Conservation (phyloP, 2,113 vertebrate genomes). For the Cryptomyrus ogoouensis region DNA sequence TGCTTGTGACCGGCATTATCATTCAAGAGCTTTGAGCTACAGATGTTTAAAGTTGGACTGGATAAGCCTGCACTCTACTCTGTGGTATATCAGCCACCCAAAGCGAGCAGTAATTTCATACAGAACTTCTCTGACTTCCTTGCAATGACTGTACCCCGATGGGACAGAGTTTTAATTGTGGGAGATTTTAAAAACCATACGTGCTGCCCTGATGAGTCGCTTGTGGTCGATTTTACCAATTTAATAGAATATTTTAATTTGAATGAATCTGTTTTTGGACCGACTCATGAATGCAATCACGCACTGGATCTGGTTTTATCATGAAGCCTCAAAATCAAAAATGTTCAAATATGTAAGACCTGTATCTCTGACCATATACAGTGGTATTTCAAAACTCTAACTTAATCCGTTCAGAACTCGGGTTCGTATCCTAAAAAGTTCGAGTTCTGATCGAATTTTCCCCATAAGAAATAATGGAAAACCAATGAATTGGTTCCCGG, state of each 20-base stretch:
- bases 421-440: too few species aligned
- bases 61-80: neutral
- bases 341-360: neutral
- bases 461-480: too few species aligned
- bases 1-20: neutral
- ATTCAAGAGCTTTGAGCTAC: neutral
- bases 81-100: neutral
- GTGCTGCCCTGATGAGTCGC: neutral
- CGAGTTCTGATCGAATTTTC: too few species aligned
- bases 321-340: neutral
- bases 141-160: neutral
- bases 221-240: neutral
- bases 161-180: neutral
- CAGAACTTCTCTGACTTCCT: neutral
- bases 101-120: neutral
- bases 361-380: neutral
- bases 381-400: too few species aligned
- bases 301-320: neutral
- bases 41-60: neutral
- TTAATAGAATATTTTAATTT: neutral
- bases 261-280: too few species aligned
- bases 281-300: neutral
- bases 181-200: neutral
- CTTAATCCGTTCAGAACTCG: too few species aligned
- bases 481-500: too few species aligned